These are phyloP conservation scores for Epiblema foenella DNA, from an alignment of 2,888 invertebrate genomes.

Conservation along the genomic window DNA sequence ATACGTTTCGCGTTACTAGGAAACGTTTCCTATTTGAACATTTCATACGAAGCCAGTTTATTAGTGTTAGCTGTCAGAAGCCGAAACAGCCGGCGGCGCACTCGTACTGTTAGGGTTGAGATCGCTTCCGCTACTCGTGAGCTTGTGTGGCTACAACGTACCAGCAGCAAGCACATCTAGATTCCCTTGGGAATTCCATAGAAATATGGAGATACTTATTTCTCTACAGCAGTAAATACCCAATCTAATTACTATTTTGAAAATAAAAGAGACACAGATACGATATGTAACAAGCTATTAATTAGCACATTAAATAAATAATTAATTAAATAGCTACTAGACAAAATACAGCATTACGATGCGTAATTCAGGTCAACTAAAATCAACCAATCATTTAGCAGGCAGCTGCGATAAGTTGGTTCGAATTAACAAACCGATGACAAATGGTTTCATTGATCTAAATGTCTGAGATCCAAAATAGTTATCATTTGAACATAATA, in stretches of 20 bases:
- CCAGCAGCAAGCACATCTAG: neutral
- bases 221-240: neutral
- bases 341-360: conserved; percentile 71
- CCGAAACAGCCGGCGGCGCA: conserved; percentile 67
- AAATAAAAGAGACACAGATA: too few relatives aligned
- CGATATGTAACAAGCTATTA: neutral
- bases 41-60: conserved; percentile 75
- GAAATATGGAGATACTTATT: conserved; percentile 8
- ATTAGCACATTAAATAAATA: neutral
- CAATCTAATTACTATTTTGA: neutral
- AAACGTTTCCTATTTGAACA: conserved; percentile 66
- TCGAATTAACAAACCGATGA: conserved; percentile 28
- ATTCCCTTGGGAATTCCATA: conserved; percentile 32
- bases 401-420: conserved; percentile 32
- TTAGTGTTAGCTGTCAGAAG: conserved; percentile 74
- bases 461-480: conserved; percentile 4
- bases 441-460: conserved; percentile 29
- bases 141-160: conserved; percentile 41
- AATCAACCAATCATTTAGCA: conserved; percentile 31
- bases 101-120: conserved; percentile 75
- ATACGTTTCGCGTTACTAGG: conserved; percentile 61
- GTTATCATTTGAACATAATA: neutral
- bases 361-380: conserved; percentile 48
- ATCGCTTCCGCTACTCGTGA: conserved; percentile 72
- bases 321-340: conserved; percentile 49